Evolutionary conservation across 1,140 invertebrate species (phyloP), one percentile per base, ranked within the genome.

Genomic region (Rhizoglyphus robini): DNA sequence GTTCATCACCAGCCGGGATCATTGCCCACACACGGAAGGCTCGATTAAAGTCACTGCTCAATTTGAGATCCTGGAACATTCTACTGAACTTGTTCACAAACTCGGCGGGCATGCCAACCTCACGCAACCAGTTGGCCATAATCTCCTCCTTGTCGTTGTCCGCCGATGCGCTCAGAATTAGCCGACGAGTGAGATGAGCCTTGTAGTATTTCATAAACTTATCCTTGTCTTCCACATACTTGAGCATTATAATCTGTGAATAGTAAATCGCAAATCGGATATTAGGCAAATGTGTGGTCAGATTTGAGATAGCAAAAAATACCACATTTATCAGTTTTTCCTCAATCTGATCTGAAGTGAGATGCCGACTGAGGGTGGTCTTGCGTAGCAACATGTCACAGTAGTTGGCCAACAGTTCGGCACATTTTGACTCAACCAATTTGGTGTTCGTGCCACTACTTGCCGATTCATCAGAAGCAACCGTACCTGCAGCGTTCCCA

Each of bases 181-280:
- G 82, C 70, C 96, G 82, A 70, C 96, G 79, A 29, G 95, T 98
- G 69, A 99, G 81, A 81, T 99, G 95, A 41, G 92, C 92, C 78
- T 99, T 99, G 77, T 99, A 93, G 78, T 96, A 98, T 68, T 94
- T 81, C 95, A 99, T 99, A 75, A 99, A 99, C 5, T 99, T 93
- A 81, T 99, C 96, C 76, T 99, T 99, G 76, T 98, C 98, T 75
- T 94, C 89, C 58, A 99, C 93, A 79, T 99, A 99, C 78, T 99
- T 99, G 51, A 99, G 79, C 47, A 99, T 91, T 72, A 98, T 78
- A 63, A 98, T 77, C 84, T 86, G 74, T 66, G 79, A 65, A 38
- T 32, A 32, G 64, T 61, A 61, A 57, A n/a, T n/a, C n/a, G n/a
- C n/a, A n/a, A n/a, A n/a, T n/a, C n/a, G n/a, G n/a, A n/a, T n/a